Evolutionary conservation across 2,888 invertebrate species (phyloP), one percentile per base, ranked within the genome.

Genomic region (Noctuana brunneofusca): DNA sequence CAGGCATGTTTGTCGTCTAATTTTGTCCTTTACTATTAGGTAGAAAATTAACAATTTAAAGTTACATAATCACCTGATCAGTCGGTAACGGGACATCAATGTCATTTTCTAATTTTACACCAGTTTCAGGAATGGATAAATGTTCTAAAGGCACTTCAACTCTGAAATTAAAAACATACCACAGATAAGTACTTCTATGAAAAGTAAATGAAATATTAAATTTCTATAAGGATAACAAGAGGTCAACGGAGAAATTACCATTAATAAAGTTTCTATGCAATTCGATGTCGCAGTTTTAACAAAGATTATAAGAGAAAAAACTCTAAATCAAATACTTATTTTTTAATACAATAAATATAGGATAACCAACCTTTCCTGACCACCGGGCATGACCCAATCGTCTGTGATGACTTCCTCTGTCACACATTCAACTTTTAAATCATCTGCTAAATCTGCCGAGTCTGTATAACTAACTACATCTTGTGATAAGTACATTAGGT

Each of bases 351-450:
- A 27, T 9, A 9, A 27, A 5, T 9, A 9, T 27, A 27, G 8
- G 3, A 27, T 27, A 18, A 41, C 32, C 81, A 80, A 95, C 95
- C 95, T 93, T 74, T 95, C 95, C 71, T 95, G 95, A 1, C 95
- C 95, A 63, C 94, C 95, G 63, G 93, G 91, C 72, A 94, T 92
- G 49, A 94, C 95, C 96, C 96, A 96, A 72, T 95, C 95, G 75
- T 96, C 96, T 0, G 96, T 95, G 14, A 96, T 95, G 0, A 96
- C 95, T 81, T 96, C 96, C 75, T 96, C 96, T 0, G 96, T 95
- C 50, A 96, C 95, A 77, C 93, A 93, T 64, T 94, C 93, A 20
- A 93, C 92, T 73, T 84, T 89, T 1, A 86, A 87, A 64, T 88
- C 89, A 63, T 83, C 86, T 0, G 83, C 80, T 14, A 89, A 71